Evolutionary conservation across 2,888 invertebrate species (phyloP).

Genomic region (Pediacus dermestoides): DNA sequence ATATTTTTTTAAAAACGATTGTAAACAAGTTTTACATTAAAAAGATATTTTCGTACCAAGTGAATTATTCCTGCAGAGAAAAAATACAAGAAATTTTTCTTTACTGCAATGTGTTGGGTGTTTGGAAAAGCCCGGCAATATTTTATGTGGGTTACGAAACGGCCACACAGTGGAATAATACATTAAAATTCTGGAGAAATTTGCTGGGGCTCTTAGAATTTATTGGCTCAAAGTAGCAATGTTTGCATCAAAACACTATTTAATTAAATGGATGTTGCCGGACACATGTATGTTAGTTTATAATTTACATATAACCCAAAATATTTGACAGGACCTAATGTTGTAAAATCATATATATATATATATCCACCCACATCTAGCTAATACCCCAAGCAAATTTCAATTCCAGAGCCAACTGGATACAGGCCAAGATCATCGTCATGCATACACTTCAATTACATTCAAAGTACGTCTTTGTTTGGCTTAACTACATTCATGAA

Average conservation of each 20-base stretch:
- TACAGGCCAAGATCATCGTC: conserved; percentile 5
- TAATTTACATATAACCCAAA: conserved; percentile 8
- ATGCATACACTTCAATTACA: conserved; percentile 25
- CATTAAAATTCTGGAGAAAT: not conserved
- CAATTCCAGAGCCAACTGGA: conserved; percentile 5
- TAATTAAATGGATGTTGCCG: conserved; percentile 2
- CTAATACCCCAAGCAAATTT: conserved; percentile 12
- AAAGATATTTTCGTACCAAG: too few species aligned
- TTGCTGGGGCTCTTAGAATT: not conserved
- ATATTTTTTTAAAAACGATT: too few species aligned
- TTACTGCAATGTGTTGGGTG: too few species aligned
- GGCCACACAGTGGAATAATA: not conserved
- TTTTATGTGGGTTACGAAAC: too few species aligned
- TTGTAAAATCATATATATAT: conserved; percentile 12
- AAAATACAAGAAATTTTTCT: too few species aligned
- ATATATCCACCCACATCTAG: conserved; percentile 15
- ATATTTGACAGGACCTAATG: conserved; percentile 13
- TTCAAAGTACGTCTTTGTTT: conserved; percentile 26
- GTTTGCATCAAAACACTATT: conserved; percentile 1
- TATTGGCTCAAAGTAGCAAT: not conserved
- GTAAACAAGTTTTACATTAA: too few species aligned
- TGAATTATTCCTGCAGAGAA: too few species aligned
- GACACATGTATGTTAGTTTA: not conserved
- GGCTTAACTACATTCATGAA: conserved; percentile 24
- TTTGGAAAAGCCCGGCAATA: too few species aligned